Evolutionary conservation across 2,797 vertebrate genomes (phyloP), one percentile per base, ranked within the genome.

Genomic region (Buceros bicornis): DNA sequence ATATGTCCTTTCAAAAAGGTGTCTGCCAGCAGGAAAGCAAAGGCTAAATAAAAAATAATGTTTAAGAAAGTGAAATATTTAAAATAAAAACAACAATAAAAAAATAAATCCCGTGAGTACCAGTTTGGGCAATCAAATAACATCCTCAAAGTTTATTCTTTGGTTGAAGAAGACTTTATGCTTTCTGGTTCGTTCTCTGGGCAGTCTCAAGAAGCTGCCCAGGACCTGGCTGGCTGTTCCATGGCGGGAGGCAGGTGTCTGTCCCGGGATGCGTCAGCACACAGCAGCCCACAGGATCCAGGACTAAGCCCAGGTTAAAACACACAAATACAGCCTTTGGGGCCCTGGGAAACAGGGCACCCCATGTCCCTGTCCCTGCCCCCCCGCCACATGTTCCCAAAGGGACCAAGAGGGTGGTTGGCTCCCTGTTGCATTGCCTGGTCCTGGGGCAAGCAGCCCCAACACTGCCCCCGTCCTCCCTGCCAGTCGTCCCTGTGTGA

Each of bases 281-380:
- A 50, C 1, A 0, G 37, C 2, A 4, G 40, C 18, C 10, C 3
- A 9, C 33, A 11, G 0, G 19, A 89, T 17, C 24, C 37, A 71
- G 54, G 50, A 20, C 31, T 50, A 33, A 87, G 20, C 45, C 47
- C 22, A 22, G 35, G n/a, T 47, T 47, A n/a, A 65, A 53, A 53
- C 43, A 33, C 26, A 31, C 12, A 42, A 35, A 4, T 5, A n/a
- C 56, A 73, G 17, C 6, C 19, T 37, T 57, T 77, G 22, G 24
- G 54, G 18, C 31, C 42, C 71, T 40, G 33, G 58, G 54, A 58
- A 87, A 24, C 11, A 50, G n/a, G 70, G 8, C 19, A 19, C 14
- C 17, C 35, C 29, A 51, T 60, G 11, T 5, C 8, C 18, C 20
- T 22, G 28, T 54, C 4, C 47, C 57, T 56, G 21, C 16, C 13